Base-by-base conservation (phyloP, 2,113 vertebrate species). In the Grantiella picta region DNA sequence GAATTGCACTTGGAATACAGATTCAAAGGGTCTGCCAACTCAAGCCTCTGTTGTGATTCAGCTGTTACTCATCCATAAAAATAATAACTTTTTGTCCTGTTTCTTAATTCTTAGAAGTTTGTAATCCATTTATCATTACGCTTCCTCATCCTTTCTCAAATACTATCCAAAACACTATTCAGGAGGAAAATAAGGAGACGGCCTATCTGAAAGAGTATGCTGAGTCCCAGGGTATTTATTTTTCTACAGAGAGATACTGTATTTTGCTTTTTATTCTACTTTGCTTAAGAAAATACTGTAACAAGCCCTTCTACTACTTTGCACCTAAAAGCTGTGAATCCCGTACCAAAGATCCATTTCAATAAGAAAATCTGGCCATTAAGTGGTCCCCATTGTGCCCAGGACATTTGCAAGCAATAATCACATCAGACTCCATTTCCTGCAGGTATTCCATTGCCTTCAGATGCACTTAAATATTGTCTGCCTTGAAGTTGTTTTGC, bases 1-100 rank as follows among this genome's bases (percentile, higher is more conserved):
- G 85, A 95, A 90, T 95, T 95, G 93, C 69, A 60, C 68, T 92
- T 97, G 95, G 93, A 96, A 89, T 49, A 81, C 64, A 78, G 49
- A 75, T 83, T 65, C 8, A 4, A 68, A 78, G n/a, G 69, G 60
- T 40, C 76, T 94, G 88, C 93, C 92, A 95, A 77, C 83, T 86
- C 56, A 45, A 90, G 72, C 53, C 38, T 77, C 56, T 53, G 79
- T 68, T 90, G 36, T 89, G 72, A 92, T 86, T 95, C 86, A 86
- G 71, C 88, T 93, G 54, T 92, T 92, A 75, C 79, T 94, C 75
- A 84, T 60, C 36, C 36, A 40, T 75, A 64, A 89, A 88, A 60
- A 40, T 4, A 81, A 28, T 71, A 89, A 84, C 7, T 83, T 93
- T 18, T 68, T 7, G 12, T 83, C 52, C 60, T 75, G 15, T 93